A percentile compares a stretch with the other conserved stretches of the same genome.
phyloP scores from a whole-genome alignment of 2,888 invertebrate species.

The Oithona nana region DNA sequence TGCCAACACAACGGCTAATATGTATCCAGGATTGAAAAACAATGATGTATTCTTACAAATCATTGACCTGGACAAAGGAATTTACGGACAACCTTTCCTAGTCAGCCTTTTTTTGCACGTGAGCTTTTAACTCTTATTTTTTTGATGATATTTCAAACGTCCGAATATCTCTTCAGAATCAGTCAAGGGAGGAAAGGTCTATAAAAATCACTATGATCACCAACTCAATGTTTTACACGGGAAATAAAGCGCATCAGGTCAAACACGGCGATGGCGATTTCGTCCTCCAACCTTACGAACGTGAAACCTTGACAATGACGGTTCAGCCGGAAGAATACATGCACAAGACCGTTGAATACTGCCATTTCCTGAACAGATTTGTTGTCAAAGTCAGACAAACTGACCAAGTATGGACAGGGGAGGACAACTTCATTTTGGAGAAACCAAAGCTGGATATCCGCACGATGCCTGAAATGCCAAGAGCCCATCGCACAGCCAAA shows the following conservation, averaged over 20 bases:
- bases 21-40: conserved; percentile 3
- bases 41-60: conserved; percentile 14
- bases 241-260: conserved; percentile 46
- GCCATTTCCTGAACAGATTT: conserved; percentile 55
- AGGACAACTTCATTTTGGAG: conserved; percentile 58
- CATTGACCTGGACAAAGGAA: conserved; percentile 13
- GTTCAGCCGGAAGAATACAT: conserved; percentile 50
- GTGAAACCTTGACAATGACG: conserved; percentile 39
- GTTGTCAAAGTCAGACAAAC: conserved; percentile 61
- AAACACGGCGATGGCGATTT: conserved; percentile 48
- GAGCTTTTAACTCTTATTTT: background rate
- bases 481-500: background rate
- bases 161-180: background rate
- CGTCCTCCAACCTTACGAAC: conserved; percentile 39
- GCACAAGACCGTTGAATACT: conserved; percentile 57
- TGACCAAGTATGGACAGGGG: conserved; percentile 58
- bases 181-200: conserved; percentile 30
- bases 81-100: background rate
- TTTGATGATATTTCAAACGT: background rate
- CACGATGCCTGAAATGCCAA: background rate
- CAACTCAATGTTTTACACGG: conserved; percentile 54
- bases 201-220: conserved; percentile 46
- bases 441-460: conserved; percentile 47
- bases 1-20: background rate
- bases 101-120: conserved; percentile 6